Percentiles rank a stretch among this genome's conserved stretches.
Evolutionary conservation across 2,888 invertebrate genomes (phyloP).

Genomic region (Priapulus caudatus): DNA sequence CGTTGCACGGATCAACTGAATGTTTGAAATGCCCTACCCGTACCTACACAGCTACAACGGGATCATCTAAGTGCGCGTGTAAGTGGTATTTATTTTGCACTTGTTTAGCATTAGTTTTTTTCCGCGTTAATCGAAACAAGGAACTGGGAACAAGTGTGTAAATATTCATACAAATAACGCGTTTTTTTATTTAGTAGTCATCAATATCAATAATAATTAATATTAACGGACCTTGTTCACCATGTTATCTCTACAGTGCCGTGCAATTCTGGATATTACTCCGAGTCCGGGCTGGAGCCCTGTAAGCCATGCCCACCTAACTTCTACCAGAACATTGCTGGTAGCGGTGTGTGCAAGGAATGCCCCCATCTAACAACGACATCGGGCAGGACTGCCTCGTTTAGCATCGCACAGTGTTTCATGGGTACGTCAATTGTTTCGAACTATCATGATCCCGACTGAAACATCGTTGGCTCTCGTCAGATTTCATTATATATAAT

Average conservation of each 20-base stretch:
- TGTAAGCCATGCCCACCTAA: slow-evolving; percentile 84
- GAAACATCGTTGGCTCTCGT: too few species aligned
- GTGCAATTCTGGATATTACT: slow-evolving; percentile 1
- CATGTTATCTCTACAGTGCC: not conserved
- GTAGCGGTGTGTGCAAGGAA: slow-evolving; percentile 72
- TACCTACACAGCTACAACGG: not conserved
- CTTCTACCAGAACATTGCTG: slow-evolving; percentile 74
- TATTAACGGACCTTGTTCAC: too few species aligned
- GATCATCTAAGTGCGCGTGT: not conserved
- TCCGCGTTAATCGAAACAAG: too few species aligned
- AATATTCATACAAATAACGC: too few species aligned
- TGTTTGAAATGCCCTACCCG: not conserved
- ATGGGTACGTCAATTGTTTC: too few species aligned
- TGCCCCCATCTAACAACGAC: slow-evolving; percentile 53
- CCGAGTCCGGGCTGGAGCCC: slow-evolving; percentile 52
- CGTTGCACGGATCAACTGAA: not conserved
- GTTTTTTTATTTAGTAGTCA: too few species aligned
- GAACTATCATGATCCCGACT: too few species aligned
- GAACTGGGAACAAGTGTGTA: too few species aligned
- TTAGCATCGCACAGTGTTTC: slow-evolving; percentile 3
- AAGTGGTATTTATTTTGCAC: too few species aligned
- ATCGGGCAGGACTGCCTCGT: not conserved
- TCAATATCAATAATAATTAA: too few species aligned
- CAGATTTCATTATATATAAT: too few species aligned
- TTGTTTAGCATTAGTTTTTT: too few species aligned